Base-by-base conservation (phyloP, 1,140 invertebrate genomes). In the honey bee (Apis mellifera) region DNA sequence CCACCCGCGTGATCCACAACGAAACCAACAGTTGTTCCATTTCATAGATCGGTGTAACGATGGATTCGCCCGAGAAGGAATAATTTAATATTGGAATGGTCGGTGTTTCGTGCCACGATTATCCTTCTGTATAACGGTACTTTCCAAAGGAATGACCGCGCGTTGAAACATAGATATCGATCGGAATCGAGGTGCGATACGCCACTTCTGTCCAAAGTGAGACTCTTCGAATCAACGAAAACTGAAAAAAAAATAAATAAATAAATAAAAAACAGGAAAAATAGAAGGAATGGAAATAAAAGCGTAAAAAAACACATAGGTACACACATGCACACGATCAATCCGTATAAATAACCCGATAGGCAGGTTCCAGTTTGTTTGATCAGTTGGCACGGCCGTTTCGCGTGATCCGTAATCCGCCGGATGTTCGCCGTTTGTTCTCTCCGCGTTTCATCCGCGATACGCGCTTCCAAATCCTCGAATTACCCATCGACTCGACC, bases 331-430 rank as follows among this genome's bases (percentile, higher is more conserved):
- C 32, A 2, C 32, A 81, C 74, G 72, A 77, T 50, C 71, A 75
- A 23, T 83, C 59, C 68, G 78, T 71, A 69, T 57, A 87, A 82
- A 84, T 80, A 87, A 83, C 76, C 79, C 73, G 84, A 87, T 87
- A 83, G 85, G 75, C 70, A 75, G 86, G 68, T 54, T 62, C 42
- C 64, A 60, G 83, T 82, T 84, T 88, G 83, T 84, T 88, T 82
- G 86, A 81, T 84, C 85, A 84, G 83, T 88, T 86, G 86, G 82
- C 60, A 59, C 13, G 83, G 59, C 60, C 64, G 64, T 87, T 76
- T 73, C 83, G 75, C 83, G 75, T 78, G 74, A 84, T 78, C 72
- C 65, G 84, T 87, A 87, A 86, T 86, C 86, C 86, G 68, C 48
- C 79, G 74, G 81, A 68, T 75, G 80, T 75, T 68, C 78, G 72